Conservation (phyloP, 2,797 vertebrate species). For the Enteromius unitaeniatus region DNA sequence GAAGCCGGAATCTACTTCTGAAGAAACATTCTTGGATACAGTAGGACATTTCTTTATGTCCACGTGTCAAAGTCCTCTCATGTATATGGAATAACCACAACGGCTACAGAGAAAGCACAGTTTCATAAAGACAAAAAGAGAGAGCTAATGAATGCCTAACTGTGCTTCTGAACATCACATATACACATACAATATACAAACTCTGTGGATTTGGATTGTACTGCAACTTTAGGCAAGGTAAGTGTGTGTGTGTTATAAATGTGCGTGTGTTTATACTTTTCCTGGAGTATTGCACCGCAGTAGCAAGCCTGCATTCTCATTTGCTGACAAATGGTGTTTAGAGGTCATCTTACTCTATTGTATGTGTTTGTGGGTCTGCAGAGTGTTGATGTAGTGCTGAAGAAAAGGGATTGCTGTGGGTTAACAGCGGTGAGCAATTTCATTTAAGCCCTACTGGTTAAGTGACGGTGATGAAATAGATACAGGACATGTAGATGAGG, state of each 20-base stretch:
- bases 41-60: background rate
- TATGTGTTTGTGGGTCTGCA: constrained; percentile 11
- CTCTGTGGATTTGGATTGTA: constrained; percentile 1
- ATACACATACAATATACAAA: background rate
- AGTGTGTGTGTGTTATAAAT: background rate
- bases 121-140: background rate
- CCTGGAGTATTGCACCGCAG: constrained; percentile 66
- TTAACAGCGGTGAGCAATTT: background rate
- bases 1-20: constrained; percentile 7
- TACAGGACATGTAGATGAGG: background rate
- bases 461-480: background rate
- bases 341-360: constrained; percentile 67
- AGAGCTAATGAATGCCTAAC: constrained; percentile 7
- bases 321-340: constrained; percentile 75
- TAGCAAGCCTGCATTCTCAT: constrained; percentile 24
- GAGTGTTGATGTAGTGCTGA: constrained; percentile 13
- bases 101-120: background rate
- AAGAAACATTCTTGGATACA: constrained; percentile 25
- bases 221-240: constrained; percentile 24
- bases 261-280: constrained; percentile 47
- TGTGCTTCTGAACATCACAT: constrained; percentile 2
- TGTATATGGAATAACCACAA: constrained; percentile 13
- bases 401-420: background rate
- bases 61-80: background rate
- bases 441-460: background rate